Percentiles rank a stretch among this genome's conserved stretches.
phyloP scores from a whole-genome alignment of 1,140 invertebrate species.

The Drosophila grimshawi region DNA sequence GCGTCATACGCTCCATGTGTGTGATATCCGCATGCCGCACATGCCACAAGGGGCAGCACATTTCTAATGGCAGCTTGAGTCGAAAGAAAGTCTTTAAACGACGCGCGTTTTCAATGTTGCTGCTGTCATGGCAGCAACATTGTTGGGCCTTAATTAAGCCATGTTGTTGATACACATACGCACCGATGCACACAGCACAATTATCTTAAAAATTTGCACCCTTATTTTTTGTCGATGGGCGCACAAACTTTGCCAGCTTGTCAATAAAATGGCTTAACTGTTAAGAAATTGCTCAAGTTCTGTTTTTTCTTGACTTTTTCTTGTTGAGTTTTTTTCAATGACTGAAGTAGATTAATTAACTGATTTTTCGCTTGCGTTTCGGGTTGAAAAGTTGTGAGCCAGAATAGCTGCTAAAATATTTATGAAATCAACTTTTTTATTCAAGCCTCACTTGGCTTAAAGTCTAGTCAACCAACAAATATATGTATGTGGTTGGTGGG shows the following conservation, averaged over 20 bases:
- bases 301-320: conserved; percentile 33
- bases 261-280: conserved; percentile 15
- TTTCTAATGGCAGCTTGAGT: conserved; percentile 51
- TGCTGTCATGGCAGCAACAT: conserved; percentile 4
- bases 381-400: conserved; percentile 31
- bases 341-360: conserved; percentile 67
- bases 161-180: conserved; percentile 72
- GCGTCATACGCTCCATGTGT: conserved; percentile 45
- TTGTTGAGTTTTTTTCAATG: conserved; percentile 19
- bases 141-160: conserved; percentile 60
- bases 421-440: conserved; percentile 27
- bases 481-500: conserved; percentile 2
- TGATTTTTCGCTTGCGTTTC: conserved; percentile 33
- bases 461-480: conserved; percentile 13
- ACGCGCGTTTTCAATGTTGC: conserved; percentile 14
- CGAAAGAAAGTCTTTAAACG: conserved; percentile 24
- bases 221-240: background rate
- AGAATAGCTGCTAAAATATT: conserved; percentile 25
- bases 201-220: conserved; percentile 46
- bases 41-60: conserved; percentile 21
- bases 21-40: conserved; percentile 45
- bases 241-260: conserved; percentile 16
- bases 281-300: conserved; percentile 14
- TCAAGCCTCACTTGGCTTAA: conserved; percentile 4
- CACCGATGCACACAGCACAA: conserved; percentile 60